These are phyloP conservation scores for Charadrius vociferus DNA, from an alignment of 2,113 vertebrate genomes.

Conservation along the genomic window DNA sequence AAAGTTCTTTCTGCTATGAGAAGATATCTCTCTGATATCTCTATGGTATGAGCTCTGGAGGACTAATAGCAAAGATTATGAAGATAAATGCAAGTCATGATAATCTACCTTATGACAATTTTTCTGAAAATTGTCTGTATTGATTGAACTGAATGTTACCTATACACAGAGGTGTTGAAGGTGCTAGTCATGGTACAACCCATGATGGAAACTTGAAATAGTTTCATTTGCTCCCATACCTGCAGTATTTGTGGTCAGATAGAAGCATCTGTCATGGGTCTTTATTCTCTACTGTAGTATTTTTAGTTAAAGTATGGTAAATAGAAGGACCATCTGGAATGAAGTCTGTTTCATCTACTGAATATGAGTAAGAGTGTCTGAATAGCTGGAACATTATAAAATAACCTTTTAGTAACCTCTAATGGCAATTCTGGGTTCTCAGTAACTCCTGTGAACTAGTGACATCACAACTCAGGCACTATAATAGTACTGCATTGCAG, in stretches of 20 bases:
- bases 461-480: background rate
- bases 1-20: background rate
- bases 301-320: background rate
- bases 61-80: background rate
- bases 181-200: background rate
- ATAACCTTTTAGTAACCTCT: background rate
- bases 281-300: background rate
- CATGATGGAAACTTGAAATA: background rate
- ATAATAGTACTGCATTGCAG: background rate
- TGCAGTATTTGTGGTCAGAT: background rate
- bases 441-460: background rate
- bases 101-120: background rate
- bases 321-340: background rate
- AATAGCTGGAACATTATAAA: background rate
- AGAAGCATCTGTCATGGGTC: background rate
- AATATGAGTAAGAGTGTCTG: background rate
- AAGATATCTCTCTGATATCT: background rate
- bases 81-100: background rate
- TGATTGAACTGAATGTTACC: background rate
- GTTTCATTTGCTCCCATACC: background rate
- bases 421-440: background rate
- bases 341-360: background rate
- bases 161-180: background rate
- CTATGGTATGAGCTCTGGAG: background rate
- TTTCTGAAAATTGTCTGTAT: background rate